Evolutionary conservation across 2,888 invertebrate species (phyloP).

Genomic region (Caenorhabditis doughertyi): DNA sequence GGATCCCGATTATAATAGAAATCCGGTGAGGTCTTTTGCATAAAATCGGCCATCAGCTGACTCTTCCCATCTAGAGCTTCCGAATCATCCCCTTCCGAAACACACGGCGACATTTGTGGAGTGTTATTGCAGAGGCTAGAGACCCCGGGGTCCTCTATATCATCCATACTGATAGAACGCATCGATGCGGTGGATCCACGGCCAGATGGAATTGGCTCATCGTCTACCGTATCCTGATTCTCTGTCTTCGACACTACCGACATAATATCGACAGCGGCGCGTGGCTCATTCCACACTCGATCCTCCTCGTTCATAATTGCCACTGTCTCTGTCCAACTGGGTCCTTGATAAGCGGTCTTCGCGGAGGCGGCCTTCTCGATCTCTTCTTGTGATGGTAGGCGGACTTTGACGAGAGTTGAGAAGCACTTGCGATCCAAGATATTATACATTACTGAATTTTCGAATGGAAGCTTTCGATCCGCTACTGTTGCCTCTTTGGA

Average conservation of each 20-base stretch:
- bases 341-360: conserved; percentile 51
- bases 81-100: conserved; percentile 68
- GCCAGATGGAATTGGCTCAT: conserved; percentile 45
- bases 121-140: conserved; percentile 70
- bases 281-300: conserved; percentile 47
- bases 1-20: conserved; percentile 30
- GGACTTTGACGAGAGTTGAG: conserved; percentile 66
- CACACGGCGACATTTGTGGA: conserved; percentile 69
- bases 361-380: conserved; percentile 40
- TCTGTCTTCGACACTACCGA: conserved; percentile 46
- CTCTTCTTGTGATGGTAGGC: conserved; percentile 71
- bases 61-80: conserved; percentile 33
- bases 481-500: conserved; percentile 14
- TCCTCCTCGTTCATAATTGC: conserved; percentile 31
- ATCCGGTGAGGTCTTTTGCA: conserved; percentile 40
- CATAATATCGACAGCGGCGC: conserved; percentile 25
- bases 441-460: conserved; percentile 70
- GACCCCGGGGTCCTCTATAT: conserved; percentile 40
- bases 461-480: conserved; percentile 57
- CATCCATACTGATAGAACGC: conserved; percentile 40
- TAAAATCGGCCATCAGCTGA: conserved; percentile 39
- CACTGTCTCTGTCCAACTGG: conserved; percentile 63
- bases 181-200: conserved; percentile 48
- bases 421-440: conserved; percentile 76
- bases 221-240: conserved; percentile 14